Percentiles rank a stretch among this genome's conserved stretches.
These are phyloP conservation scores for Trilocha varians DNA, from an alignment of 2,888 invertebrate genomes.

Conservation along the genomic window DNA sequence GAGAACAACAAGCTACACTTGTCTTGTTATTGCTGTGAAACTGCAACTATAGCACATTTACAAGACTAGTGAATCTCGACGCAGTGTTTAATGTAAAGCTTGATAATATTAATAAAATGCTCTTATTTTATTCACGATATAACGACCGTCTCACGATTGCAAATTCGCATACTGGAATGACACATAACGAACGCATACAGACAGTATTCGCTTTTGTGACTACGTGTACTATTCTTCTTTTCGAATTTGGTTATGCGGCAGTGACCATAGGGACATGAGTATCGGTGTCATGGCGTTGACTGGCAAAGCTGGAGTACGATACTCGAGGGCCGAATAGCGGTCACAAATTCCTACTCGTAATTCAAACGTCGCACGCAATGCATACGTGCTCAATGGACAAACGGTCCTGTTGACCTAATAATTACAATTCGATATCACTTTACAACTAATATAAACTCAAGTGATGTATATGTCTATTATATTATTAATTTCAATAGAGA, in stretches of 20 bases:
- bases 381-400: conserved; percentile 58
- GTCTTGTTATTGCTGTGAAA: neutral
- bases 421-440: conserved; percentile 42
- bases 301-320: conserved; percentile 26
- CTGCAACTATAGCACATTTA: no score
- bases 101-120: neutral
- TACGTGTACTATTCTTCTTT: conserved; percentile 33
- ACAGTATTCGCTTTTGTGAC: conserved; percentile 33
- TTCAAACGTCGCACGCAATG: conserved; percentile 54
- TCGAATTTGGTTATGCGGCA: conserved; percentile 25
- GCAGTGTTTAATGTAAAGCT: neutral
- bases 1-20: no score
- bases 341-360: conserved; percentile 70
- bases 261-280: conserved; percentile 49
- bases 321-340: conserved; percentile 65
- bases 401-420: conserved; percentile 64
- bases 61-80: no score
- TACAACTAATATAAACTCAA: conserved; percentile 28
- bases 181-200: conserved; percentile 54
- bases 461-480: neutral
- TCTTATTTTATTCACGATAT: conserved; percentile 22
- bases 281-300: conserved; percentile 60
- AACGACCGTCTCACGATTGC: conserved; percentile 52
- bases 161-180: conserved; percentile 59
- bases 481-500: no score